phyloP scores from a whole-genome alignment of 1,140 invertebrate species.

The Leguminivora glycinivorella region DNA sequence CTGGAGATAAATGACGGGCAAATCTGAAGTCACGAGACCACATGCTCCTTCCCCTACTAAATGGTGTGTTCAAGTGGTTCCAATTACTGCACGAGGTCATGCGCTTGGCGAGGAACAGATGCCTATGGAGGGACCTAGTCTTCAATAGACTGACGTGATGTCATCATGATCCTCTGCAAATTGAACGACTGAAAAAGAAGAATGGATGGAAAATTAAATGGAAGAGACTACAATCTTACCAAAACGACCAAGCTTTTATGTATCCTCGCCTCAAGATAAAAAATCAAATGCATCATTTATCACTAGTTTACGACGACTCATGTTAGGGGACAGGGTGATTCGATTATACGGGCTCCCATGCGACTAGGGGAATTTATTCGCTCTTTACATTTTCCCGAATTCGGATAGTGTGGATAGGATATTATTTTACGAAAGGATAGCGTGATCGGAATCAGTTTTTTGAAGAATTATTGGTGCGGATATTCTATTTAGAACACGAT shows the following conservation, averaged over 20 bases:
- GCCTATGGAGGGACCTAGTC: too few species aligned
- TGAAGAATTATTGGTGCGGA: not conserved
- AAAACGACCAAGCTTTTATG: not conserved
- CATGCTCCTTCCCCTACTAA: too few species aligned
- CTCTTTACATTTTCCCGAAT: slow-evolving; percentile 27
- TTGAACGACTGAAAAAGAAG: too few species aligned
- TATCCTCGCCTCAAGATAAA: not conserved
- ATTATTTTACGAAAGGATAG: slow-evolving; percentile 7
- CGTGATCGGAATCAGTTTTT: slow-evolving; percentile 8
- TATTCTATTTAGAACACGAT: not conserved
- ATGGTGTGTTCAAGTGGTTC: too few species aligned
- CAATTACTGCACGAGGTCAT: too few species aligned
- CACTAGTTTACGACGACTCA: slow-evolving; percentile 13
- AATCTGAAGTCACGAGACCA: too few species aligned
- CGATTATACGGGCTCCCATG: slow-evolving; percentile 18
- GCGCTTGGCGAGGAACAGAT: too few species aligned
- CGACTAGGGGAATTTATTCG: slow-evolving; percentile 28
- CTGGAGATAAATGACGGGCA: too few species aligned
- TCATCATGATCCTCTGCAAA: too few species aligned
- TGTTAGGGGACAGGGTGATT: slow-evolving; percentile 27
- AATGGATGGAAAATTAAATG: too few species aligned
- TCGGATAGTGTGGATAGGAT: slow-evolving; percentile 12
- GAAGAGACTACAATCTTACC: not conserved
- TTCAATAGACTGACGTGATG: too few species aligned
- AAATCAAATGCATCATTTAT: slow-evolving; percentile 16